Conservation (phyloP, 1,140 invertebrate genomes). For the Branchinecta lynchi region DNA sequence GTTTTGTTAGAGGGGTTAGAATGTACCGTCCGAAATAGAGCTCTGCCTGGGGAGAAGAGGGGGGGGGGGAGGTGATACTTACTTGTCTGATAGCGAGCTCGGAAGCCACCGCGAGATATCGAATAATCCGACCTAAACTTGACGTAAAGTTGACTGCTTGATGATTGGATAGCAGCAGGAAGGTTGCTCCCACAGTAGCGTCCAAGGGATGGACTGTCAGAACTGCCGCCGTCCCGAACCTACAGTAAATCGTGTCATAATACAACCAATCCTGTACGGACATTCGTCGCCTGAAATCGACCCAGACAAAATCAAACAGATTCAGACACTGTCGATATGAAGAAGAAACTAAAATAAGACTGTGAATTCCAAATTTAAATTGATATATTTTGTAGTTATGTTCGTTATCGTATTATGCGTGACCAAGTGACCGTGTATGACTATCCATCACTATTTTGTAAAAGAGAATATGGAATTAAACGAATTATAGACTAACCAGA, state of each 20-base stretch:
- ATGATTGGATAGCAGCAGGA: constrained; percentile 39
- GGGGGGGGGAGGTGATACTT: constrained; percentile 13
- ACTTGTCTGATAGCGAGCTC: constrained; percentile 40
- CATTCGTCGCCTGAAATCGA: no score
- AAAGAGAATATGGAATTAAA: no score
- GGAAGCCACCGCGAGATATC: constrained; percentile 40
- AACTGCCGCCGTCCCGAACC: constrained; percentile 51
- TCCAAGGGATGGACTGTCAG: constrained; percentile 43
- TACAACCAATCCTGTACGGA: no score
- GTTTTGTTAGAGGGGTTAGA: no score
- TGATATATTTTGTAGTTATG: no score
- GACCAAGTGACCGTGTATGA: no score
- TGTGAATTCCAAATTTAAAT: neutral
- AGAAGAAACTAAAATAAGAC: neutral
- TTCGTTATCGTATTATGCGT: no score
- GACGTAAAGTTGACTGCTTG: constrained; percentile 46
- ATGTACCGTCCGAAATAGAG: no score
- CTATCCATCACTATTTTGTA: no score
- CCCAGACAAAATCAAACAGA: neutral
- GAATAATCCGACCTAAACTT: constrained; percentile 45
- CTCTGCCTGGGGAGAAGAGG: neutral
- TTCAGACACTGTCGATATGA: neutral
- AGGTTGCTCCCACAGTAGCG: constrained; percentile 43
- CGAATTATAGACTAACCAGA: no score
- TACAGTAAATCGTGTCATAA: constrained; percentile 28